A percentile compares a stretch with the other conserved stretches of the same genome.
phyloP scores from a whole-genome alignment of 2,888 invertebrate species.

The Petrolisthes manimaculis region DNA sequence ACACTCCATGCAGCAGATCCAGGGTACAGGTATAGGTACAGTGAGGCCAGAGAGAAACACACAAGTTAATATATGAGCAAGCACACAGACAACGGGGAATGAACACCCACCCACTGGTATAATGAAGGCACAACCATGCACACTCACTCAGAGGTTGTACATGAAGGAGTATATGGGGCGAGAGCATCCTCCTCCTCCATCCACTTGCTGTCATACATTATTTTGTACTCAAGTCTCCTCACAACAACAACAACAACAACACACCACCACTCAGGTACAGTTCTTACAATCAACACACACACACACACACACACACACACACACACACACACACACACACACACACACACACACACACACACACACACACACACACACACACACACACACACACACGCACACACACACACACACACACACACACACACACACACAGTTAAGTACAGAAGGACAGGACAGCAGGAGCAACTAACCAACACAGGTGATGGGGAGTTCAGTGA shows the following conservation, averaged over 20 bases:
- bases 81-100: neutral
- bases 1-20: neutral
- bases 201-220: neutral
- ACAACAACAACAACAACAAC: neutral
- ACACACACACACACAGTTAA: conserved; percentile 24
- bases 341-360: conserved; percentile 26
- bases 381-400: conserved; percentile 26
- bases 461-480: neutral
- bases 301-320: conserved; percentile 26
- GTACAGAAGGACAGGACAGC: neutral
- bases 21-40: neutral
- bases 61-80: neutral
- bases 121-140: neutral
- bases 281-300: neutral
- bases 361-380: conserved; percentile 27
- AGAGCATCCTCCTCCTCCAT: neutral
- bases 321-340: conserved; percentile 26
- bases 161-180: neutral
- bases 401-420: conserved; percentile 26
- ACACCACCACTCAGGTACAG: conserved; percentile 7
- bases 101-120: neutral
- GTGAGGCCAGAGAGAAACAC: neutral
- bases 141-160: neutral
- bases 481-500: conserved; percentile 10
- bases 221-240: conserved; percentile 8